Evolutionary conservation across 23 tunicate species (phyloP).

Genomic region (Ciona savignyi): DNA sequence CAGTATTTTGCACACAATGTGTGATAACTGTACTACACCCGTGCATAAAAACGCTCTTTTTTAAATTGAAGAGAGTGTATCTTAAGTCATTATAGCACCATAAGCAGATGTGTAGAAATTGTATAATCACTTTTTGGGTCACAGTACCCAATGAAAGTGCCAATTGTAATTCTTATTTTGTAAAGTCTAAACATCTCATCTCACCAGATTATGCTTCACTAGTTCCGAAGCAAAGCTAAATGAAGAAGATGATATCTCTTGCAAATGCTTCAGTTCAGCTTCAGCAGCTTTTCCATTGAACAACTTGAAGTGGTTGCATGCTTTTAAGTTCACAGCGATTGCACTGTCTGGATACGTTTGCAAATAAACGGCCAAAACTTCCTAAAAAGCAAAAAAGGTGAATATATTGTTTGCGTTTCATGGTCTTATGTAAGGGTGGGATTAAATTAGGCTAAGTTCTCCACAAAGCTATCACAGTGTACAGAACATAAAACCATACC

Average conservation of each 20-base stretch:
- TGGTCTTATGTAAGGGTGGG: background rate
- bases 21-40: too few relatives aligned
- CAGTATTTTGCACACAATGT: too few relatives aligned
- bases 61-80: too few relatives aligned
- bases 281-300: slow-evolving; percentile 98
- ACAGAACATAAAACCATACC: slow-evolving; percentile 29
- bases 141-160: too few relatives aligned
- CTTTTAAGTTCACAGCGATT: slow-evolving; percentile 89
- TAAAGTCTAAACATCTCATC: too few relatives aligned
- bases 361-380: slow-evolving; percentile 93
- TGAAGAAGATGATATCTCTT: slow-evolving; percentile 52
- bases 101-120: too few relatives aligned
- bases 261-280: slow-evolving; percentile 78
- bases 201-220: slow-evolving; percentile 89
- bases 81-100: too few relatives aligned
- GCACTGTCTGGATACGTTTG: slow-evolving; percentile 89
- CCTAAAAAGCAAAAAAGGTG: slow-evolving; percentile 29
- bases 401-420: background rate
- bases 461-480: background rate
- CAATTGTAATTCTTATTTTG: too few relatives aligned
- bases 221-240: slow-evolving; percentile 78
- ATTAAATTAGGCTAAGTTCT: too few relatives aligned
- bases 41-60: too few relatives aligned
- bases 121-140: too few relatives aligned
- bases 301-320: slow-evolving; percentile 94